Conservation (phyloP, 2,797 vertebrate genomes). For the Mus spretus region DNA sequence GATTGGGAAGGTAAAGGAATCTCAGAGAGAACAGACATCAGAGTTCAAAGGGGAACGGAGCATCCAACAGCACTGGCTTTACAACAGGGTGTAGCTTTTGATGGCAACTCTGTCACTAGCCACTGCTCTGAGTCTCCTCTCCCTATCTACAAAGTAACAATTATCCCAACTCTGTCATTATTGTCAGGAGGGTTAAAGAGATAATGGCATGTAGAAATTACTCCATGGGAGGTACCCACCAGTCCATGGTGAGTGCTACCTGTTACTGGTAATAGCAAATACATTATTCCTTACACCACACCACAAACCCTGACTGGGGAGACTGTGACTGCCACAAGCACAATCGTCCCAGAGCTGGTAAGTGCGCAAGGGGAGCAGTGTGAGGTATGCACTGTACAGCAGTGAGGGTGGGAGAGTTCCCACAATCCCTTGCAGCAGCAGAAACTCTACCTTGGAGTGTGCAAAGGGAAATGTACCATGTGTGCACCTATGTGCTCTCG, state of each 20-base stretch:
- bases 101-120: constrained; percentile 44
- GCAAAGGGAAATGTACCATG: constrained; percentile 64
- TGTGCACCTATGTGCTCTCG: constrained; percentile 23
- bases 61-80: constrained; percentile 14
- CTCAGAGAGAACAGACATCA: background rate
- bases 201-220: constrained; percentile 14
- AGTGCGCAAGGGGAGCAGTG: constrained; percentile 63
- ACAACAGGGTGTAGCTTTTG: constrained; percentile 30
- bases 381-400: constrained; percentile 57
- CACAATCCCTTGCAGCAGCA: constrained; percentile 7
- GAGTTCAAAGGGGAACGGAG: constrained; percentile 1
- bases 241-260: background rate
- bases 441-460: constrained; percentile 66
- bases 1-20: background rate
- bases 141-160: constrained; percentile 46
- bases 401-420: constrained; percentile 53
- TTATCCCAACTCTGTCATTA: constrained; percentile 6
- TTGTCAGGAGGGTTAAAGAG: constrained; percentile 22
- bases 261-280: constrained; percentile 52
- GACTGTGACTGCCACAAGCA: constrained; percentile 46
- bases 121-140: constrained; percentile 14
- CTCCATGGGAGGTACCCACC: background rate
- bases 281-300: constrained; percentile 28
- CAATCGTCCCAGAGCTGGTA: constrained; percentile 60
- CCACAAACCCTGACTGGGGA: constrained; percentile 39